Evolutionary conservation across 1,140 invertebrate genomes (phyloP).

Genomic region (Eulimnadia texana): DNA sequence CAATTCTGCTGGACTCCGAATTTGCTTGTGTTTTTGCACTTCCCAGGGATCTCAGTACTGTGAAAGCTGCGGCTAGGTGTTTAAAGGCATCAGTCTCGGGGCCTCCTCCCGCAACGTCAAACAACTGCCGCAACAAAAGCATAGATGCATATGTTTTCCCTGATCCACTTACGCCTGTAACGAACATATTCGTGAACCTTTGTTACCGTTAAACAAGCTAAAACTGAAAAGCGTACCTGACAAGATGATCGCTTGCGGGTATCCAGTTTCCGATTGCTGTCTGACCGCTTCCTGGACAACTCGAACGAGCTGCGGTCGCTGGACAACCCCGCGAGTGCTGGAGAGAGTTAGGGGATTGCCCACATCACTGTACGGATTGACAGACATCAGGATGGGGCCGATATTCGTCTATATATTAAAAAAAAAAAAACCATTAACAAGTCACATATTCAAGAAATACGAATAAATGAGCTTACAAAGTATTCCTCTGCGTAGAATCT

Average conservation of each 20-base stretch:
- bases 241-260: conserved; percentile 85
- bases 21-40: conserved; percentile 79
- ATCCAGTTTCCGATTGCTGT: conserved; percentile 83
- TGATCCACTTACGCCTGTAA: conserved; percentile 71
- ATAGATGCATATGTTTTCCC: conserved; percentile 89
- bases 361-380: conserved; percentile 76
- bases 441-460: not conserved
- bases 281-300: conserved; percentile 82
- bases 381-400: conserved; percentile 72
- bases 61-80: conserved; percentile 84
- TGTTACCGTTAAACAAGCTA: not conserved
- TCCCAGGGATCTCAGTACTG: conserved; percentile 75
- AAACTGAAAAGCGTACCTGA: conserved; percentile 42
- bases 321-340: conserved; percentile 54
- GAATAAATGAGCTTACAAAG: conserved; percentile 50
- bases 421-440: conserved; percentile 1
- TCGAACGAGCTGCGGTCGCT: conserved; percentile 59
- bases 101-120: conserved; percentile 82
- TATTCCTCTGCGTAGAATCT: conserved; percentile 71
- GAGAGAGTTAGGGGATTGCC: conserved; percentile 73
- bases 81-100: conserved; percentile 93
- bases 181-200: not conserved
- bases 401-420: conserved; percentile 63
- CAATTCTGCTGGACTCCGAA: conserved; percentile 85
- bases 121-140: conserved; percentile 73